These are phyloP conservation scores for Pteronura brasiliensis DNA, from an alignment of 2,113 vertebrate species.

Conservation along the genomic window DNA sequence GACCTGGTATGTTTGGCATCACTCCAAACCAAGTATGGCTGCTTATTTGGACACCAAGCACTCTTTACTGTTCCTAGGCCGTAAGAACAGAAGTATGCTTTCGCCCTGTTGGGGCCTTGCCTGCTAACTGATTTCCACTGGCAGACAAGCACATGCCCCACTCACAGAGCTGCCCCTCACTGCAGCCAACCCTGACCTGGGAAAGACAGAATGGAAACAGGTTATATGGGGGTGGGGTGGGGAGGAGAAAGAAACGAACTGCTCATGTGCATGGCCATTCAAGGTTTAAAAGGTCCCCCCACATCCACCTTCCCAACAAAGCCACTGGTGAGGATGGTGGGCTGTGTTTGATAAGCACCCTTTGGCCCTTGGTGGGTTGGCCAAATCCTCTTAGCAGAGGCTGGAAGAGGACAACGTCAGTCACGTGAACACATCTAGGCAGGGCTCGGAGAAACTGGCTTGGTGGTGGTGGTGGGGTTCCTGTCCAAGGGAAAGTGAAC, in stretches of 20 bases:
- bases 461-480: background rate
- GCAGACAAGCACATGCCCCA: background rate
- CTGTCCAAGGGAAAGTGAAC: background rate
- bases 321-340: background rate
- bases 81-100: slow-evolving; percentile 58
- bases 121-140: background rate
- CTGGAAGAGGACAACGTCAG: background rate
- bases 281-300: background rate
- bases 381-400: too few relatives aligned
- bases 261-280: background rate
- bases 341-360: background rate
- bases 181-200: background rate
- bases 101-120: slow-evolving; percentile 10
- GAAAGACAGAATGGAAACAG: background rate
- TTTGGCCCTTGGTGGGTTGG: background rate
- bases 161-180: background rate
- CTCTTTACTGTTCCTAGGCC: slow-evolving; percentile 67
- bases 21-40: slow-evolving; percentile 32
- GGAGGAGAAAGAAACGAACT: background rate
- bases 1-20: slow-evolving; percentile 21
- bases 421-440: background rate
- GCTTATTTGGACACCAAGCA: slow-evolving; percentile 69
- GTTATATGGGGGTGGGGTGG: background rate
- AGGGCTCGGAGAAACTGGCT: background rate
- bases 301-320: too few relatives aligned